Conservation (phyloP, 2,797 vertebrate species). For the Odontamblyopus lacepedii region DNA sequence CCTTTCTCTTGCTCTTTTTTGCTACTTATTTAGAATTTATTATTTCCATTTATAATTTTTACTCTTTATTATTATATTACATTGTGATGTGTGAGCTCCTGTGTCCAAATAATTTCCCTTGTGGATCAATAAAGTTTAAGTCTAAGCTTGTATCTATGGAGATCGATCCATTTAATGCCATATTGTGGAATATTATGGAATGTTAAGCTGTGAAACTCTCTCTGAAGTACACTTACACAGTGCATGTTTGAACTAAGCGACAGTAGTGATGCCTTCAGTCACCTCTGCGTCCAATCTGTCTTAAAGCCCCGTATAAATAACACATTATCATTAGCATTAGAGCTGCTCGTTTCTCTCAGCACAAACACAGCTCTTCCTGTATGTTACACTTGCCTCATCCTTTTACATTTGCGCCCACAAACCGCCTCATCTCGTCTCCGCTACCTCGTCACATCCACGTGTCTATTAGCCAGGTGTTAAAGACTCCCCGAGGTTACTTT, state of each 20-base stretch:
- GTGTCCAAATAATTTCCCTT: too few relatives aligned
- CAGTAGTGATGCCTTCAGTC: too few relatives aligned
- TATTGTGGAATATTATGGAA: background rate
- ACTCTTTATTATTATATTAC: too few relatives aligned
- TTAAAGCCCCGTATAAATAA: background rate
- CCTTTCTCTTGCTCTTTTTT: too few relatives aligned
- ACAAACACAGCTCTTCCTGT: conserved; percentile 33
- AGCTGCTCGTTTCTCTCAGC: background rate
- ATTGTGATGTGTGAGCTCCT: too few relatives aligned
- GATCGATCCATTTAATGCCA: background rate
- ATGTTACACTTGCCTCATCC: conserved; percentile 46
- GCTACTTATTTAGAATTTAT: too few relatives aligned
- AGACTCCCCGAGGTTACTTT: conserved; percentile 60
- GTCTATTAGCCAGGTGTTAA: conserved; percentile 67
- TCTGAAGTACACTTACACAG: background rate
- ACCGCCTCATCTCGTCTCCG: conserved; percentile 33
- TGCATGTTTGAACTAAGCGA: background rate
- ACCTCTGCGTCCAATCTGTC: background rate
- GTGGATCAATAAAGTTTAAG: too few relatives aligned
- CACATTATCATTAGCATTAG: background rate
- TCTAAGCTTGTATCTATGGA: too few relatives aligned
- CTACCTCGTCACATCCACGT: conserved; percentile 25
- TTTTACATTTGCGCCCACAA: conserved; percentile 45
- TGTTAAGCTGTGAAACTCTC: too few relatives aligned
- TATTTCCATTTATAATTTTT: too few relatives aligned